phyloP scores from a whole-genome alignment of 2,113 vertebrate genomes.

The Colistium nudipinnis region DNA sequence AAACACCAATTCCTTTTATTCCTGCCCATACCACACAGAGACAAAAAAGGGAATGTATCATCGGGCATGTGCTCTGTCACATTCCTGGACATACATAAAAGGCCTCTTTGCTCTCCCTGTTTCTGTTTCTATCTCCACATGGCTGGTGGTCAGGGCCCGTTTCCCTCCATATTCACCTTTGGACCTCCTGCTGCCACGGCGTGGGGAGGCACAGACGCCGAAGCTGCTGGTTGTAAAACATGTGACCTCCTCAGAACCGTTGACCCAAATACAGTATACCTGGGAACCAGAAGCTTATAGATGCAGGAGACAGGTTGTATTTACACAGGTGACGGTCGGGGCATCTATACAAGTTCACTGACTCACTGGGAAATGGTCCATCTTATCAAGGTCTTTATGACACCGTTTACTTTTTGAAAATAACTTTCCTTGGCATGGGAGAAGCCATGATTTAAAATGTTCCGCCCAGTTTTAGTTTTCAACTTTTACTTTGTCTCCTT shows the following conservation, averaged over 20 bases:
- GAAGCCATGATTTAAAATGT: not conserved
- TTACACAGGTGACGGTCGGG: slow-evolving; percentile 48
- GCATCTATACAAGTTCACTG: not conserved
- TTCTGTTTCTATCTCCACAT: slow-evolving; percentile 31
- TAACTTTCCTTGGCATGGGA: not conserved
- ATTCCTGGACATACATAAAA: slow-evolving; percentile 12
- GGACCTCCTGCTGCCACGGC: slow-evolving; percentile 46
- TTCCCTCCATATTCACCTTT: slow-evolving; percentile 16
- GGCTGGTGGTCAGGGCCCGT: slow-evolving; percentile 28
- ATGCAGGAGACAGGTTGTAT: slow-evolving; percentile 31
- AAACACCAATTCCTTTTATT: slow-evolving; percentile 29
- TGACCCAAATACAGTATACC: slow-evolving; percentile 29
- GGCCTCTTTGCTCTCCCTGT: slow-evolving; percentile 9
- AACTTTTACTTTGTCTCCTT: too few relatives aligned
- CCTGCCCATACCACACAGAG: slow-evolving; percentile 19
- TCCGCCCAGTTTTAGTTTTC: too few relatives aligned
- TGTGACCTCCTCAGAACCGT: slow-evolving; percentile 36
- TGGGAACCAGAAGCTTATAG: slow-evolving; percentile 39
- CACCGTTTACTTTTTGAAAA: not conserved
- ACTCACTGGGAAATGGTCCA: not conserved
- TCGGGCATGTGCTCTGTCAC: slow-evolving; percentile 35
- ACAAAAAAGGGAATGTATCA: not conserved
- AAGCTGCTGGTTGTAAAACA: slow-evolving; percentile 60
- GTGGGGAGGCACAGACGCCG: slow-evolving; percentile 29
- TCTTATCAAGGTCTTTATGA: not conserved